These are phyloP conservation scores for Drosophila emarginata DNA, from an alignment of 2,888 invertebrate genomes.

Conservation along the genomic window DNA sequence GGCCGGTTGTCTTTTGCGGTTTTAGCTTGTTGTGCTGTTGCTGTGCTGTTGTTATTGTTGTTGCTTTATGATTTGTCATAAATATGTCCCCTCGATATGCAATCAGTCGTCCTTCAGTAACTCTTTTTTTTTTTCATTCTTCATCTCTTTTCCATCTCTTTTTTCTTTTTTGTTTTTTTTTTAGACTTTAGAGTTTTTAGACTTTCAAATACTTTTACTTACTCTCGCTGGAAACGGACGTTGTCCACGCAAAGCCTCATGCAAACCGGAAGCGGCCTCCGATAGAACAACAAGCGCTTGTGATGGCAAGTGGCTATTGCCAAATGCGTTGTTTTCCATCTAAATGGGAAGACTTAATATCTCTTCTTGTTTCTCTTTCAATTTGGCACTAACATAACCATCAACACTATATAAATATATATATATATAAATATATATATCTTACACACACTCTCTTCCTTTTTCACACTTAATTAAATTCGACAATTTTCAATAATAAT, in stretches of 20 bases:
- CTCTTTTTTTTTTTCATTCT: neutral
- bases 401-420: slow-evolving; percentile 40
- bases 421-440: slow-evolving; percentile 20
- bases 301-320: slow-evolving; percentile 88
- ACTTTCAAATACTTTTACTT: slow-evolving; percentile 63
- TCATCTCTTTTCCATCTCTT: neutral
- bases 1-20: neutral
- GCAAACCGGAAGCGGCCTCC: slow-evolving; percentile 88
- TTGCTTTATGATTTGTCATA: slow-evolving; percentile 73
- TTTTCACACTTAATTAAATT: neutral
- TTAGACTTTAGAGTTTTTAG: neutral
- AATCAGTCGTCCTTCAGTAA: slow-evolving; percentile 23
- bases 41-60: slow-evolving; percentile 6
- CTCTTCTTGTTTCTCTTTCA: slow-evolving; percentile 24
- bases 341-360: slow-evolving; percentile 50
- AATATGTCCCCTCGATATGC: slow-evolving; percentile 57
- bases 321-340: slow-evolving; percentile 91
- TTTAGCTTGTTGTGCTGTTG: slow-evolving; percentile 34
- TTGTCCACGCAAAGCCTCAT: slow-evolving; percentile 89
- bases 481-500: neutral
- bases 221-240: slow-evolving; percentile 90
- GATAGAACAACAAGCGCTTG: slow-evolving; percentile 90
- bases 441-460: neutral
- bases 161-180: neutral
- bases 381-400: slow-evolving; percentile 50